Evolutionary conservation across 2,888 invertebrate species (phyloP), one percentile per base, ranked within the genome.

Genomic region (Trichogramma dendrolimi): DNA sequence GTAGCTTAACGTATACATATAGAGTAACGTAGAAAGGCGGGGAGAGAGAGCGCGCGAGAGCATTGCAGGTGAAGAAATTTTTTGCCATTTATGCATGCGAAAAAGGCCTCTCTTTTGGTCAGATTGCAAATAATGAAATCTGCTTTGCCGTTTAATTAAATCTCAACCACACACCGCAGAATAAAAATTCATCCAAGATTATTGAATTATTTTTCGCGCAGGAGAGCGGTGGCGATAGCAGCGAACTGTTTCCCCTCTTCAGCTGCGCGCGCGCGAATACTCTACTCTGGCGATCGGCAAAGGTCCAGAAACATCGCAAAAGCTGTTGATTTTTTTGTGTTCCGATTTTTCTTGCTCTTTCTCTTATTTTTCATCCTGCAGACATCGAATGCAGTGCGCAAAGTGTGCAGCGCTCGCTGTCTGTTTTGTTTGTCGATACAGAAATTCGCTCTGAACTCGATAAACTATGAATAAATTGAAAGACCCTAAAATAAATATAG

Each of bases 71-170:
- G 27, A 27, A 27, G 27, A 27, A 27, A 27, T 27, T 27, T 27
- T 27, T 27, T 27, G 27, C 27, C 27, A 27, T 27, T 27, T 27
- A 27, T 27, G 27, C 27, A 27, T 27, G 27, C 27, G 27, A 27
- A 41, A 14, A 47, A 40, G 41, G 50, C 57, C 58, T 27, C 27
- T 27, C 27, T 27, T 27, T 55, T 42, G 44, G 7, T 42, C 50
- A 58, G 64, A 73, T 73, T 70, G 74, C 71, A 74, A 76, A 75
- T 75, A 75, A 75, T 74, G 69, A 71, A 76, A 76, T 76, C 72
- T 74, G 73, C 73, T 75, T 75, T 72, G 70, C 67, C 72, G 70
- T 71, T 71, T 73, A 73, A 74, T 76, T 73, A 72, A 76, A 75
- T 75, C 69, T 69, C n/a, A 11, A 5, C 6, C 48, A 47, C 62